Conservation (phyloP, 2,888 invertebrate genomes). For the Neocrepidodera transversa region DNA sequence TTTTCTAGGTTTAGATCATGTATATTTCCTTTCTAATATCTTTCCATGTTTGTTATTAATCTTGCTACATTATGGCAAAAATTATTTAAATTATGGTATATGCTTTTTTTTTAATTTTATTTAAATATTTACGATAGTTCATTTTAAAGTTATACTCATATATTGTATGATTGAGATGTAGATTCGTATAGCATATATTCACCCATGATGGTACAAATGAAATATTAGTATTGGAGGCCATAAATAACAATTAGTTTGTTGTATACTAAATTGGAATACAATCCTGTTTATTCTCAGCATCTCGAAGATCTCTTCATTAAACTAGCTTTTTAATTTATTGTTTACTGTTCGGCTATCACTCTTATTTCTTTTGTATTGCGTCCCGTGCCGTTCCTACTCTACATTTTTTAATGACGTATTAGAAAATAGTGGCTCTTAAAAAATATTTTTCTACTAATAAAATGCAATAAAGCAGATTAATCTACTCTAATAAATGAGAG, state of each 20-base stretch:
- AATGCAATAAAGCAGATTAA: background rate
- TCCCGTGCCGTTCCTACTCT: background rate
- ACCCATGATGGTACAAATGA: slow-evolving; percentile 50
- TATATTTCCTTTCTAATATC: too few species aligned
- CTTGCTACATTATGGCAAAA: too few species aligned
- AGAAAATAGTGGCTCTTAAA: too few species aligned
- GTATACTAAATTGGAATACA: slow-evolving; percentile 54
- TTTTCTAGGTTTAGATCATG: too few species aligned
- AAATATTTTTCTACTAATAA: too few species aligned
- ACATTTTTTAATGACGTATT: background rate
- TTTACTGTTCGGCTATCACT: slow-evolving; percentile 44
- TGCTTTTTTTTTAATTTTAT: too few species aligned
- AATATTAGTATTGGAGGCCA: slow-evolving; percentile 51
- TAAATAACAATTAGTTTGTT: slow-evolving; percentile 57
- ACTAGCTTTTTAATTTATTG: slow-evolving; percentile 51
- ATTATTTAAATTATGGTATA: too few species aligned
- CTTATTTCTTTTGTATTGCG: background rate
- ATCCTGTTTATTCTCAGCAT: slow-evolving; percentile 49
- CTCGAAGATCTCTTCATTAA: slow-evolving; percentile 54
- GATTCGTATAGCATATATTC: slow-evolving; percentile 10
- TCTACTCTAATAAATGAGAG: background rate
- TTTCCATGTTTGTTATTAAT: too few species aligned
- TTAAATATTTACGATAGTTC: too few species aligned
- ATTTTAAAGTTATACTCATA: too few species aligned
- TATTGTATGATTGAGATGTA: slow-evolving; percentile 10